Evolutionary conservation across 2,797 vertebrate species (phyloP), one percentile per base, ranked within the genome.

Genomic region (Spinus pinus): DNA sequence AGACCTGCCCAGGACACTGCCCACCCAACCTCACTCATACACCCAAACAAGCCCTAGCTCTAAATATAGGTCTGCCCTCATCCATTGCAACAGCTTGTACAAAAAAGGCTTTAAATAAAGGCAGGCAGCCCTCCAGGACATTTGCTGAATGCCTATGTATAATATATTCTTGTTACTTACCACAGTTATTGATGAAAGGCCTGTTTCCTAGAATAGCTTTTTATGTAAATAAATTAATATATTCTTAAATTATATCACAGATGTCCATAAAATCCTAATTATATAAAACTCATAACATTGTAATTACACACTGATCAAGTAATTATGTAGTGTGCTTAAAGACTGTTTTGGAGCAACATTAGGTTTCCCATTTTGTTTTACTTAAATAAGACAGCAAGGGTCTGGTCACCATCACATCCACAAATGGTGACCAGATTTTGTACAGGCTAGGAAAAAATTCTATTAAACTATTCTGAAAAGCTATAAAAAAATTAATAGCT

Each of bases 201-300:
- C 81, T 86, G 58, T 72, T 93, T 74, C 84, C 81, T 50, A 80
- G 33, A 89, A 85, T 42, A 91, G 71, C 22, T 14, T 42, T 81
- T 85, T 56, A 95, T 67, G 77, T 83, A 93, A 92, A 87, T 82
- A 94, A 80, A 94, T 84, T 90, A 93, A 93, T 87, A 60, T 56
- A 87, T 73, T 87, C 86, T 73, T 91, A 93, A 94, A 90, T 82
- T 88, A 30, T 88, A 92, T 81, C 87, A 83, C 93, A 96, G 94
- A 95, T 95, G 93, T 90, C 93, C 89, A 86, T 86, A 86, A 93
- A 91, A 94, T 88, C 57, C 69, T 91, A 88, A 94, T 81, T 94
- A 93, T 60, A 87, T 80, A 89, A 92, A 94, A 74, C 49, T 89
- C 57, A 27, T 80, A 93, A 87, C 61, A 66, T 23, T 73, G 30